Evolutionary conservation across 2,888 invertebrate species (phyloP).

Genomic region (Agonopterix alstromeriana): DNA sequence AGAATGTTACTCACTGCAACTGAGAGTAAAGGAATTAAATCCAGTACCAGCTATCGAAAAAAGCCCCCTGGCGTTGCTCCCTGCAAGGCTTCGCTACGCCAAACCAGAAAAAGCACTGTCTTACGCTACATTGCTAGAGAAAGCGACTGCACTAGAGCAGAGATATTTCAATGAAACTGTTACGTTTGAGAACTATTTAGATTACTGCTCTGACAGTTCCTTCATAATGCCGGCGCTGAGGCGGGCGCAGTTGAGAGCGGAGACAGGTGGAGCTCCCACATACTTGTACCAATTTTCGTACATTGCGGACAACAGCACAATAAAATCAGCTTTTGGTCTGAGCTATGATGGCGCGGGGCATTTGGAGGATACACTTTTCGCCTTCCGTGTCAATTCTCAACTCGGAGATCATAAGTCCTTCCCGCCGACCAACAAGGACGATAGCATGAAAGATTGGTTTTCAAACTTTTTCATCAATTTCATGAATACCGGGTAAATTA

Average conservation of each 20-base stretch:
- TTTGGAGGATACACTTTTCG: constrained; percentile 75
- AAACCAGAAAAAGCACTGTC: constrained; percentile 25
- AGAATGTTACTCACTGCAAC: constrained; percentile 53
- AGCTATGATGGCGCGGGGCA: constrained; percentile 73
- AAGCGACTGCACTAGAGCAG: constrained; percentile 25
- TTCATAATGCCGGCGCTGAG: constrained; percentile 51
- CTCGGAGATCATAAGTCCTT: not conserved
- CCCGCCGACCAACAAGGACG: constrained; percentile 10
- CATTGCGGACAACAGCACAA: constrained; percentile 58
- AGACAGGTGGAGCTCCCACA: constrained; percentile 46
- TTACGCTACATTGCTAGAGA: constrained; percentile 15
- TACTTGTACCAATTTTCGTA: constrained; percentile 75
- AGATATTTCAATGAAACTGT: constrained; percentile 34
- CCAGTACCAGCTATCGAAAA: constrained; percentile 27
- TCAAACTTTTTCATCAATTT: not conserved
- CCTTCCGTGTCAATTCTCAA: constrained; percentile 55
- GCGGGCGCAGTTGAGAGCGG: constrained; percentile 27
- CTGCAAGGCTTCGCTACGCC: constrained; percentile 15
- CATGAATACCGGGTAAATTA: too few species aligned
- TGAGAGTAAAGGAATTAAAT: constrained; percentile 36
- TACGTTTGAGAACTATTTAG: constrained; percentile 36
- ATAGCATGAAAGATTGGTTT: constrained; percentile 11
- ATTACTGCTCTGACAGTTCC: constrained; percentile 39
- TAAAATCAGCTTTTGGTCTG: constrained; percentile 48
- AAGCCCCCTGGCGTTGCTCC: constrained; percentile 30